Evolutionary conservation across 2,113 vertebrate species (phyloP).

Genomic region (Struthidea cinerea): DNA sequence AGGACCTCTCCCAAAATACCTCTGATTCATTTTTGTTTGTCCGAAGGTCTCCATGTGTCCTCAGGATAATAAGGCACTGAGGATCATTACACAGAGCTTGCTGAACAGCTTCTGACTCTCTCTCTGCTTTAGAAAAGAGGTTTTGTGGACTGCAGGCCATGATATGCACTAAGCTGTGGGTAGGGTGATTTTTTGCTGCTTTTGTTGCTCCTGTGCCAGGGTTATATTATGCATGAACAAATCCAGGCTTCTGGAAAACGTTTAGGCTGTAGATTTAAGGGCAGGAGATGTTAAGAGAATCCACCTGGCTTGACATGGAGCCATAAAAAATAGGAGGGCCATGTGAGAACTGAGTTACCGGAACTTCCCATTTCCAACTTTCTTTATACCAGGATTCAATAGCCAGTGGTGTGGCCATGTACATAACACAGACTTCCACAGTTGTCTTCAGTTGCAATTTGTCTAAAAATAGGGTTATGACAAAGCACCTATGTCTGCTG

Average conservation of each 20-base stretch:
- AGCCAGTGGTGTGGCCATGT: neutral
- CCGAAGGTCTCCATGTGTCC: neutral
- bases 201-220: neutral
- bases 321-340: neutral
- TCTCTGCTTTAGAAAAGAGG: neutral
- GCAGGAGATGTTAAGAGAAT: neutral
- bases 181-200: neutral
- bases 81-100: neutral
- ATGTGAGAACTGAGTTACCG: neutral
- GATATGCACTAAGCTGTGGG: neutral
- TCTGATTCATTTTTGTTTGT: neutral
- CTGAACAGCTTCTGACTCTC: neutral
- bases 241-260: neutral
- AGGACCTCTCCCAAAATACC: neutral
- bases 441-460: neutral
- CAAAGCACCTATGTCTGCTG: neutral
- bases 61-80: neutral
- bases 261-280: neutral
- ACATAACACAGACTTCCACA: neutral
- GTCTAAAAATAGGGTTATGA: neutral
- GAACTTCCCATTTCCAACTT: fast-evolving
- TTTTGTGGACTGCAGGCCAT: neutral
- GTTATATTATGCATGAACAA: neutral
- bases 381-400: neutral
- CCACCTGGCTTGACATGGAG: neutral